Conservation (phyloP, 1,140 invertebrate genomes). For the Ditylenchus dipsaci region DNA sequence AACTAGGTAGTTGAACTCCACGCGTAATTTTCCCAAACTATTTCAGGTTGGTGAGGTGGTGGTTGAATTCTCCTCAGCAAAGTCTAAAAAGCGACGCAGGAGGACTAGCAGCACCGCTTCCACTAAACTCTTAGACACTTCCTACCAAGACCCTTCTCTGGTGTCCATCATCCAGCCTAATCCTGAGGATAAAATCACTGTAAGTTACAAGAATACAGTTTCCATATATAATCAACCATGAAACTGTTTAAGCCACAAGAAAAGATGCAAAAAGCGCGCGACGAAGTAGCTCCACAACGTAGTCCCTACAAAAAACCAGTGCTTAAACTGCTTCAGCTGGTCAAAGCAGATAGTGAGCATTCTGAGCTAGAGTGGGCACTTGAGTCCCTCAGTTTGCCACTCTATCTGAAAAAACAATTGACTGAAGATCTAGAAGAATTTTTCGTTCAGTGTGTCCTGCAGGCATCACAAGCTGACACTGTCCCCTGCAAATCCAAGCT, state of each 20-base stretch:
- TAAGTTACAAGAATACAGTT: neutral
- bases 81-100: slow-evolving; percentile 23
- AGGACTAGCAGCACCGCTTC: neutral
- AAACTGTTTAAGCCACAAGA: slow-evolving; percentile 11
- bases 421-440: slow-evolving; percentile 26
- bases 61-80: slow-evolving; percentile 14
- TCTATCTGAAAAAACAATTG: slow-evolving; percentile 15
- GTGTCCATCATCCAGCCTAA: neutral
- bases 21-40: too few species aligned
- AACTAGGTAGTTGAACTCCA: too few species aligned
- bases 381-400: slow-evolving; percentile 4
- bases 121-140: neutral
- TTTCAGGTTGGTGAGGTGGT: neutral
- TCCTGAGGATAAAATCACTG: neutral
- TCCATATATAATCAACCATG: neutral
- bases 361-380: slow-evolving; percentile 24
- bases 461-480: slow-evolving; percentile 17
- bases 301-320: neutral
- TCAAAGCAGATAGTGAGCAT: neutral
- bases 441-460: slow-evolving; percentile 14
- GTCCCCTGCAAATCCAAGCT: neutral
- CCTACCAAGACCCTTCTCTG: neutral
- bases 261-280: slow-evolving; percentile 17
- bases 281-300: neutral
- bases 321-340: neutral